Evolutionary conservation across 30 jellyfish, hydroid and myxozoan genomes (phyloP), one percentile per base, ranked within the genome.

Genomic region (Mastigias papua): DNA sequence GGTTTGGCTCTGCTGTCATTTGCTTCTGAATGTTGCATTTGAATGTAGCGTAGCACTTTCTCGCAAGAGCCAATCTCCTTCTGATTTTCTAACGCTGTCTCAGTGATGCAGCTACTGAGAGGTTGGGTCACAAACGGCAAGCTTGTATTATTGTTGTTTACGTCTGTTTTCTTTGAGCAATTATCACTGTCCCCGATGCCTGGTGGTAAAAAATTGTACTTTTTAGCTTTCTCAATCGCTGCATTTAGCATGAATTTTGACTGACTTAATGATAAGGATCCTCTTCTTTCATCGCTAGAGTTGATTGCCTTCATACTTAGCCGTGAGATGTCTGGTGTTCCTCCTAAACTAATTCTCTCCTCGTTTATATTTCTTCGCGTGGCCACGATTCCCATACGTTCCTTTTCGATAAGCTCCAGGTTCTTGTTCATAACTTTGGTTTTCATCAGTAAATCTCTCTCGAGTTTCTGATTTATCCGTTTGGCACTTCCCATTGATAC

Each of bases 211-310:
- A 61, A 54, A 23, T 30, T 20, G 42, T 50, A 79, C 10, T 26
- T 31, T 27, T 46, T 79, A 22, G 81, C 81, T 63, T 79, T 79
- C 71, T 79, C 90, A 23, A 79, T 28, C 69, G 63, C 90, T 2
- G 61, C 70, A 54, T 42, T 35, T 25, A 79, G 70, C 73, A 15
- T 30, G 11, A 16, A 25, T 58, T 79, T 79, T 20, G 90, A 62
- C 62, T 79, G 81, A 13, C 21, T 26, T 26, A 79, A 37, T 9
- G 90, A 78, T 7, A 64, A 1, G 7, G 90, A 79, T 15, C 50
- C 71, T 35, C 42, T 34, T 30, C 46, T 60, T 66, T 60, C 54
- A 19, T 34, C 42, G 20, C 11, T 46, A 13, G 67, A 46, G 29
- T 35, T 66, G 19, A 64, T 16, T 19, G 63, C 21, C 69, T 7